These are phyloP conservation scores for Scopus umbretta DNA, from an alignment of 2,113 vertebrate genomes.

Conservation along the genomic window DNA sequence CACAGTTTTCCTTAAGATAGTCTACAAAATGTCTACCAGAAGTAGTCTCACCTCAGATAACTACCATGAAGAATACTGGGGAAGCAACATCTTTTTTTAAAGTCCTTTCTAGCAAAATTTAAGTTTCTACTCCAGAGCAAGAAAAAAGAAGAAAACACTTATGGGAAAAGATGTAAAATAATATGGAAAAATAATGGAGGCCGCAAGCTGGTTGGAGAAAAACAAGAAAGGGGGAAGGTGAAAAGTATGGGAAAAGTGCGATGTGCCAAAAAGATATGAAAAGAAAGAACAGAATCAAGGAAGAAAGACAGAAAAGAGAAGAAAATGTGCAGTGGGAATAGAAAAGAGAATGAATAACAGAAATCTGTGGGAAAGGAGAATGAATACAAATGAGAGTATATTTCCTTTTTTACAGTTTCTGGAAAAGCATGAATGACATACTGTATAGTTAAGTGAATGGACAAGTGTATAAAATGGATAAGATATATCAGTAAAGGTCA, in stretches of 20 bases:
- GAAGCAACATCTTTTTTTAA: not conserved
- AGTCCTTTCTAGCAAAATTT: not conserved
- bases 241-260: not conserved
- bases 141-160: not conserved
- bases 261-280: not conserved
- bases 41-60: not conserved
- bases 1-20: not conserved
- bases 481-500: not conserved
- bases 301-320: not conserved
- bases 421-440: not conserved
- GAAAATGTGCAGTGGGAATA: not conserved
- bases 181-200: not conserved
- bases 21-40: not conserved
- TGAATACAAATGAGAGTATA: not conserved
- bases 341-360: not conserved
- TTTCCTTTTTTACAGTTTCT: not conserved
- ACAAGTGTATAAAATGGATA: not conserved
- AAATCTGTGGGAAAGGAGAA: not conserved
- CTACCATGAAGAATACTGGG: not conserved
- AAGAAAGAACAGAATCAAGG: not conserved
- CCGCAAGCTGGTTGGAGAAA: not conserved
- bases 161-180: not conserved
- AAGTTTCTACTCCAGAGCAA: not conserved
- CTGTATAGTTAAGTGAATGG: not conserved
- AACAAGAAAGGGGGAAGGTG: not conserved